A percentile compares a stretch with the other conserved stretches of the same genome.
Evolutionary conservation across 2,797 vertebrate species (phyloP).

Genomic region (Diceros bicornis): DNA sequence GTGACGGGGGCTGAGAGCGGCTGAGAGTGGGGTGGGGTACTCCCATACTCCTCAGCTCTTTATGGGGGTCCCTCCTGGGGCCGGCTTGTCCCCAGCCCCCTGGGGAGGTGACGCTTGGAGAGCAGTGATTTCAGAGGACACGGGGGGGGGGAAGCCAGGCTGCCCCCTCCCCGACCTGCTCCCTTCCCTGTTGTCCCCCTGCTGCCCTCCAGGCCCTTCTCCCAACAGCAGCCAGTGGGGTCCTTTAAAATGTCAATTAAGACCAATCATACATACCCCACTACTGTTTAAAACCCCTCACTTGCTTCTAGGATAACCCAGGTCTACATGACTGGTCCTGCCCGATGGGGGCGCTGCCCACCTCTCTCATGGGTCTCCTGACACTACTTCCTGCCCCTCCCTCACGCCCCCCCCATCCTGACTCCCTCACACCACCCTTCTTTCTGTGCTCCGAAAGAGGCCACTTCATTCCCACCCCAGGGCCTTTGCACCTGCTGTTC

Average conservation of each 20-base stretch:
- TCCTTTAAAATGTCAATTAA: not conserved
- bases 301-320: not conserved
- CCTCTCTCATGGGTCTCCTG: not conserved
- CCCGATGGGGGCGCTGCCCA: not conserved
- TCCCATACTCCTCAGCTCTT: not conserved
- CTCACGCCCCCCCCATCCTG: not conserved
- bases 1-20: not conserved
- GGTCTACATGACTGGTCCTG: not conserved
- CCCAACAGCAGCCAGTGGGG: accelerated
- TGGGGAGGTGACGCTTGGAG: not conserved
- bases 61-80: not conserved
- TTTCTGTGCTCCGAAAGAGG: not conserved
- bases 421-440: not conserved
- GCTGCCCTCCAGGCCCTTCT: not conserved
- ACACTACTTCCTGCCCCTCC: not conserved
- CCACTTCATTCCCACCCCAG: not conserved
- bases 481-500: not conserved
- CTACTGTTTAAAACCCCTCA: not conserved
- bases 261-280: not conserved
- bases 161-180: not conserved
- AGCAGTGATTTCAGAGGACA: not conserved
- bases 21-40: not conserved
- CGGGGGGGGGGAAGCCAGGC: not conserved
- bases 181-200: not conserved
- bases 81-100: not conserved